phyloP scores from a whole-genome alignment of 1,140 invertebrate species.

The Steinernema feltiae region DNA sequence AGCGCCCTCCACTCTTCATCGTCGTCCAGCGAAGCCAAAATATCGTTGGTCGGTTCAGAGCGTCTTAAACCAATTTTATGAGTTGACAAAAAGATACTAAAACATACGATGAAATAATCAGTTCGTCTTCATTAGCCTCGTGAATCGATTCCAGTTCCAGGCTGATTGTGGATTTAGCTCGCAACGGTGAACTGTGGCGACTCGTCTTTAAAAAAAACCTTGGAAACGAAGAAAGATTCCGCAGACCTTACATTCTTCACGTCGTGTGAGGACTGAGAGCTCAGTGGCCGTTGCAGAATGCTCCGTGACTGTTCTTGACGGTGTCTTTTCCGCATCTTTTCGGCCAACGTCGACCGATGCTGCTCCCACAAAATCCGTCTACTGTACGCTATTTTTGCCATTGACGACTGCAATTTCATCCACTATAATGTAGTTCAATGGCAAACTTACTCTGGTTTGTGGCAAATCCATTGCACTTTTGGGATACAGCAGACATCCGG shows the following conservation, averaged over 20 bases:
- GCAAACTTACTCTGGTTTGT: neutral
- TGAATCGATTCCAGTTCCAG: conserved; percentile 2
- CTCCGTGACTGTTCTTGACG: neutral
- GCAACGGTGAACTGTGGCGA: neutral
- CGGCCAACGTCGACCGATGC: neutral
- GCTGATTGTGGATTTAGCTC: neutral
- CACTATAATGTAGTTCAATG: neutral
- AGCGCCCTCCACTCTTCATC: neutral
- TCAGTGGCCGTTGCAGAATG: neutral
- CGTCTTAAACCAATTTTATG: neutral
- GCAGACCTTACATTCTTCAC: neutral
- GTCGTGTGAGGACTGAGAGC: neutral
- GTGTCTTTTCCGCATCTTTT: neutral
- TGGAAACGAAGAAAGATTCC: neutral
- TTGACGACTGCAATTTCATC: neutral
- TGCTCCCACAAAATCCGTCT: neutral
- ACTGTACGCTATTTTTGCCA: neutral
- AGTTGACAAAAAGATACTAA: neutral
- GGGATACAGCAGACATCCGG: neutral
- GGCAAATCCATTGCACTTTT: conserved; percentile 9
- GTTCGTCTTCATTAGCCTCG: neutral
- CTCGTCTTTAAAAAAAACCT: neutral
- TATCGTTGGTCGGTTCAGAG: neutral
- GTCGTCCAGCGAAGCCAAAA: neutral
- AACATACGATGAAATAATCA: neutral